phyloP scores from a whole-genome alignment of 2,113 vertebrate genomes.

The Platanista minor region DNA sequence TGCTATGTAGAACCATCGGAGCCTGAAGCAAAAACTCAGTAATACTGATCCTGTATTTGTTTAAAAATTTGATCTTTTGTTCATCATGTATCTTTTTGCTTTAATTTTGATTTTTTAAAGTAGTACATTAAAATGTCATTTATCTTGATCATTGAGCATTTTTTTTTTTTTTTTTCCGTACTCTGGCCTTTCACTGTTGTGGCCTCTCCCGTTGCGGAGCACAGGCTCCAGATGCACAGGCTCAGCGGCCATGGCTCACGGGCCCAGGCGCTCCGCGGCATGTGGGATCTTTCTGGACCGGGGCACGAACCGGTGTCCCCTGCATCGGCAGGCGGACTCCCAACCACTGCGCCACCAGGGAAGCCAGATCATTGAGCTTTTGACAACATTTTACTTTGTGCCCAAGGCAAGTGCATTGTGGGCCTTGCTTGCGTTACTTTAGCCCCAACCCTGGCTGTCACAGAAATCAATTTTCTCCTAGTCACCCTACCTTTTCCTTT shows the following conservation, averaged over 20 bases:
- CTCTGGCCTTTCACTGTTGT: too few species aligned
- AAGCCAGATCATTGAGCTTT: too few species aligned
- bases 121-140: neutral
- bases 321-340: too few species aligned
- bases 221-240: too few species aligned
- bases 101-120: neutral
- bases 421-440: neutral
- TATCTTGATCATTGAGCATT: neutral
- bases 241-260: too few species aligned
- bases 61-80: neutral
- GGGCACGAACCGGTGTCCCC: too few species aligned
- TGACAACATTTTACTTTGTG: neutral
- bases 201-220: too few species aligned
- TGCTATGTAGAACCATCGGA: neutral
- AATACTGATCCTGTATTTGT: neutral
- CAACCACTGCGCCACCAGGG: too few species aligned
- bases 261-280: too few species aligned
- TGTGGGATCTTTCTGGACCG: too few species aligned
- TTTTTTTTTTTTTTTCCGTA: too few species aligned
- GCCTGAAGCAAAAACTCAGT: neutral
- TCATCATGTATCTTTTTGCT: neutral
- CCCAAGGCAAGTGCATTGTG: accelerated
- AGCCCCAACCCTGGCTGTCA: neutral
- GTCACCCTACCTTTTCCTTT: neutral
- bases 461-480: neutral